A percentile compares a stretch with the other conserved stretches of the same genome.
Evolutionary conservation across 2,113 vertebrate species (phyloP).

Genomic region (Heloderma charlesbogerti): DNA sequence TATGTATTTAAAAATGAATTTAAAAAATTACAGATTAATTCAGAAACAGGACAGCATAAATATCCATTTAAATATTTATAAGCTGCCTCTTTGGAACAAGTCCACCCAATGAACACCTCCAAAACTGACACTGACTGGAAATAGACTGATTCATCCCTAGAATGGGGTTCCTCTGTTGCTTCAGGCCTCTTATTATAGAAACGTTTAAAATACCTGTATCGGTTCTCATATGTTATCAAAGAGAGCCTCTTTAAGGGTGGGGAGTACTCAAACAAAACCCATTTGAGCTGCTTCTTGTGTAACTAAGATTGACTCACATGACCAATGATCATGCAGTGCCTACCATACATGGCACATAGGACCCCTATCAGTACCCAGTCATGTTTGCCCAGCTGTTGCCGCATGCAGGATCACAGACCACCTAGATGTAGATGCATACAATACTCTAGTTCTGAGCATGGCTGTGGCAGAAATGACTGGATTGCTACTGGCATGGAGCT

Average conservation of each 20-base stretch:
- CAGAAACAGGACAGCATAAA: too few species aligned
- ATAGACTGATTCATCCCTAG: too few species aligned
- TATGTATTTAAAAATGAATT: too few species aligned
- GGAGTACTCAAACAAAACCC: neutral
- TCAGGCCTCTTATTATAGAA: constrained; percentile 44
- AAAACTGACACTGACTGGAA: too few species aligned
- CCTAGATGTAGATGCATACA: neutral
- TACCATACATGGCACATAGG: neutral
- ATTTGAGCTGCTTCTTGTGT: neutral
- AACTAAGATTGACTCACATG: neutral
- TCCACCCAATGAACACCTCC: too few species aligned
- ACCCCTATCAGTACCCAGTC: neutral
- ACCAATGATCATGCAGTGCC: neutral
- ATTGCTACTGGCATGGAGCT: neutral
- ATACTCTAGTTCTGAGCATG: neutral
- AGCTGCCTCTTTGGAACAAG: too few species aligned
- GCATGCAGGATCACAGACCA: neutral
- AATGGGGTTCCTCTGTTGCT: neutral
- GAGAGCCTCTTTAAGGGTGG: neutral
- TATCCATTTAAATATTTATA: too few species aligned
- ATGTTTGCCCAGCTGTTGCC: neutral
- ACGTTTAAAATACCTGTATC: neutral
- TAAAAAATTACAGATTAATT: too few species aligned
- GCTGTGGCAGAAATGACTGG: neutral
- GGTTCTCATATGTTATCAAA: neutral